Conservation (phyloP, 2,113 vertebrate genomes). For the Corythoichthys intestinalis region DNA sequence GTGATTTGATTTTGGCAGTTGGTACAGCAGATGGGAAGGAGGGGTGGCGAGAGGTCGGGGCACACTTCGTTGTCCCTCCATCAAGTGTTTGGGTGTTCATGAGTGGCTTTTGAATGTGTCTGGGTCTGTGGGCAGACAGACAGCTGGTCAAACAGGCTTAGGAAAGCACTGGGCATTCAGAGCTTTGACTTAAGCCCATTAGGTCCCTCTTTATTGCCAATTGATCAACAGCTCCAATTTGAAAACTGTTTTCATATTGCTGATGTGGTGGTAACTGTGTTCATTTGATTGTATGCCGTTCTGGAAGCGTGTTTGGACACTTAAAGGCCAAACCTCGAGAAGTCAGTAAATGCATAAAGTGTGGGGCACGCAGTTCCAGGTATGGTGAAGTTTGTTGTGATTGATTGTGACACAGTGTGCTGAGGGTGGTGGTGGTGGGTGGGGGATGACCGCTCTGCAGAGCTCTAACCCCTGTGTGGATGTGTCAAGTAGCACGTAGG, state of each 20-base stretch:
- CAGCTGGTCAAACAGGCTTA: constrained; percentile 76
- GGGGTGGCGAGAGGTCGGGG: constrained; percentile 32
- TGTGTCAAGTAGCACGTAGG: constrained; percentile 60
- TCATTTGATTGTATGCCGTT: constrained; percentile 9
- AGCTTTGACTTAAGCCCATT: constrained; percentile 67
- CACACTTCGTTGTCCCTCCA: constrained; percentile 44
- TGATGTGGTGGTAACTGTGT: constrained; percentile 7
- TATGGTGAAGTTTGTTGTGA: constrained; percentile 30
- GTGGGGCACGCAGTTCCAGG: not conserved
- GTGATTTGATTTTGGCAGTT: constrained; percentile 64
- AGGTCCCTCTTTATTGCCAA: constrained; percentile 45
- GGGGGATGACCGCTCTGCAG: constrained; percentile 1
- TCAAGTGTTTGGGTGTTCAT: constrained; percentile 36
- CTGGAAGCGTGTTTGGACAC: constrained; percentile 1
- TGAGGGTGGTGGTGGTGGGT: constrained; percentile 4
- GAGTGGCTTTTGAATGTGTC: constrained; percentile 48
- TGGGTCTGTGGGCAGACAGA: constrained; percentile 60
- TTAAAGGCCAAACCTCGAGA: not conserved
- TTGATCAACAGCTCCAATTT: constrained; percentile 50
- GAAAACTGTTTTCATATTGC: constrained; percentile 51
- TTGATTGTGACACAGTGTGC: constrained; percentile 42
- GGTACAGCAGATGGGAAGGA: constrained; percentile 55
- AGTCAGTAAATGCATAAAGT: constrained; percentile 2
- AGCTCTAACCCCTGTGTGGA: constrained; percentile 16
- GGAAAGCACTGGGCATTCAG: constrained; percentile 63